Base-by-base conservation (phyloP, 2,797 vertebrate species). In the Menidia menidia region DNA sequence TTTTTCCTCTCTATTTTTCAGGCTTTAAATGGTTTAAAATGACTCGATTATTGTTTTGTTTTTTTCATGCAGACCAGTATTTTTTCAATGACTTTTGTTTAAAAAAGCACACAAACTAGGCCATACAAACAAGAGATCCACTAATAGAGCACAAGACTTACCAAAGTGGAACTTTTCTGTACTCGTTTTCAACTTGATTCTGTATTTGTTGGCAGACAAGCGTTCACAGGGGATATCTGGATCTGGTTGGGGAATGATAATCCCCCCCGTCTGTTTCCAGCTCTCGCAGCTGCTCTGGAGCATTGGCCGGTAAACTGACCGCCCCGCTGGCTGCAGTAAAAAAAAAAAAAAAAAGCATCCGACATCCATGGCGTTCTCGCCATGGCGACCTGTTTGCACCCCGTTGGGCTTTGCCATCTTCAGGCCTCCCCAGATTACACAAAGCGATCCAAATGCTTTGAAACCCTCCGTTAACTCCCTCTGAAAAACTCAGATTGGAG, bases 341-440 rank as follows among this genome's bases (percentile, higher is more conserved):
- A 25, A 25, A 25, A 25, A 25, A 25, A 25, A 25, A 25, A 25
- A 25, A 25, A 31, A 63, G 31, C 47, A 41, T 6, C 53, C 31
- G 8, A 45, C 50, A 4, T 25, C 58, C 41, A 11, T 25, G n/a
- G 30, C 50, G 53, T 64, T 58, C 45, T 68, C 64, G 73, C 66
- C 33, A 60, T 71, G 59, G 57, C 9, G 35, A 72, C 52, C 63
- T n/a, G 48, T 4, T 30, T 16, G 25, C 19, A 4, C 45, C 7
- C n/a, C 35, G 30, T 57, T 19, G 48, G 43, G 48, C 61, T 67
- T 41, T 41, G 39, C 58, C 55, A 73, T 73, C 64, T 33, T 43
- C 60, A 66, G 62, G 76, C 64, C 32, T 47, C 52, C 58, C 71
- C 57, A 52, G 59, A 76, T 75, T 59, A 57, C 59, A 74, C 64